A percentile compares a stretch with the other conserved stretches of the same genome.
phyloP scores from a whole-genome alignment of 2,888 invertebrate species.

The Uloborus plumipes region DNA sequence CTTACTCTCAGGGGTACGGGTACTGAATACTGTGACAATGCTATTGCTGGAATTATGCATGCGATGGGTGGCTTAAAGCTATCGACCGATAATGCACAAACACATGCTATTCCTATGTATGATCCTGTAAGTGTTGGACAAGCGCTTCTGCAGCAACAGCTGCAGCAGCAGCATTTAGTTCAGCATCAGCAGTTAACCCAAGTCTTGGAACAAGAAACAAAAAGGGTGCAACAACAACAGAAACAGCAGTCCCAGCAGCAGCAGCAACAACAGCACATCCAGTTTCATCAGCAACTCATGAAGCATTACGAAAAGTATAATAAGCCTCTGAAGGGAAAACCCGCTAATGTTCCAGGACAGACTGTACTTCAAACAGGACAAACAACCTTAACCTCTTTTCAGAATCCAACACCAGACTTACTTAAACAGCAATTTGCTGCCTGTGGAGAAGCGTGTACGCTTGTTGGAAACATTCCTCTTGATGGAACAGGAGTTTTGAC shows the following conservation, averaged over 20 bases:
- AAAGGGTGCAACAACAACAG: conserved; percentile 46
- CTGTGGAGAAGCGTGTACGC: conserved; percentile 67
- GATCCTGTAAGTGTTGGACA: conserved; percentile 62
- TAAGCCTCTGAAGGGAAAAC: conserved; percentile 45
- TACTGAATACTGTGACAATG: conserved; percentile 72
- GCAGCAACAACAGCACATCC: conserved; percentile 6
- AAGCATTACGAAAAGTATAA: conserved; percentile 53
- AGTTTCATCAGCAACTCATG: not conserved
- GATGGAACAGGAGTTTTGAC: conserved; percentile 60
- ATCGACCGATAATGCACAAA: conserved; percentile 53
- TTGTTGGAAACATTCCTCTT: conserved; percentile 58
- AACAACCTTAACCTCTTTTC: conserved; percentile 66
- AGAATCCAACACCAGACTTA: conserved; percentile 67
- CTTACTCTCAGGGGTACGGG: conserved; percentile 57
- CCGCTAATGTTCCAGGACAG: conserved; percentile 65
- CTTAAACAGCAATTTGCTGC: conserved; percentile 66
- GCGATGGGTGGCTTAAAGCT: conserved; percentile 63
- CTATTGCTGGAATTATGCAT: conserved; percentile 67
- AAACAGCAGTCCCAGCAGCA: not conserved
- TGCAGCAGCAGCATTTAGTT: conserved; percentile 32
- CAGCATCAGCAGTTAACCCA: conserved; percentile 47
- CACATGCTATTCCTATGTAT: conserved; percentile 59
- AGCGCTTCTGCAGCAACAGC: conserved; percentile 55
- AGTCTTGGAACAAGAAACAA: conserved; percentile 46
- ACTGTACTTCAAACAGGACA: conserved; percentile 67